These are phyloP conservation scores for Macrotus californicus DNA, from an alignment of 2,113 vertebrate genomes.

Conservation along the genomic window DNA sequence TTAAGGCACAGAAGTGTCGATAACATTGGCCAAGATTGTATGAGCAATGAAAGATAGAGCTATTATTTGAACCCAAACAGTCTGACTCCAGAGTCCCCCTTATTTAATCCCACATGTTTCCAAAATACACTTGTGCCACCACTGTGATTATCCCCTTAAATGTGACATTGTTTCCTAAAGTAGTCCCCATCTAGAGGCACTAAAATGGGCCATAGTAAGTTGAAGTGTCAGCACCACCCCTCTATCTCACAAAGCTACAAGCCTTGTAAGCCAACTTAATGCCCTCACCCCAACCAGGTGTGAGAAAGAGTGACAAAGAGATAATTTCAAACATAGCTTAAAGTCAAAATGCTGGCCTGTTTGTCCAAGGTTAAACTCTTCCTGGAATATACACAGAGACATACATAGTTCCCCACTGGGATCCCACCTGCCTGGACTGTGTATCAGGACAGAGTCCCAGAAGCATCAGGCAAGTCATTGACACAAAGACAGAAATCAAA, in stretches of 20 bases:
- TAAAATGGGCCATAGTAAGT: background rate
- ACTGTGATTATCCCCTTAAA: background rate
- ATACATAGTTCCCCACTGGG: constrained; percentile 67
- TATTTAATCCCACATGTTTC: background rate
- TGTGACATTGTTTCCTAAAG: background rate
- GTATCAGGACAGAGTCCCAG: constrained; percentile 55
- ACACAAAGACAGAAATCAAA: constrained; percentile 44
- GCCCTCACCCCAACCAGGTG: background rate
- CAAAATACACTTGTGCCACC: background rate
- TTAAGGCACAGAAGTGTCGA: background rate
- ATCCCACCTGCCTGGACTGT: constrained; percentile 71
- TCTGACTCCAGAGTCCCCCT: background rate
- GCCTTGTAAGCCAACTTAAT: background rate
- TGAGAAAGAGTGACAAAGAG: constrained; percentile 24
- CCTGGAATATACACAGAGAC: constrained; percentile 34
- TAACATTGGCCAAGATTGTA: background rate
- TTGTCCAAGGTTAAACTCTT: constrained; percentile 55
- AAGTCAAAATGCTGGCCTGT: constrained; percentile 50
- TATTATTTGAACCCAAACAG: background rate
- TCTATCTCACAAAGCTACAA: background rate
- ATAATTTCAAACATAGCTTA: constrained; percentile 51
- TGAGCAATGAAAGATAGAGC: background rate
- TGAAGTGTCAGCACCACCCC: constrained; percentile 33
- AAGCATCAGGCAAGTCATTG: constrained; percentile 43
- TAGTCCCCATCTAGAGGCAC: background rate